Base-by-base conservation (phyloP, 1,140 invertebrate species). In the Pinna nobilis region DNA sequence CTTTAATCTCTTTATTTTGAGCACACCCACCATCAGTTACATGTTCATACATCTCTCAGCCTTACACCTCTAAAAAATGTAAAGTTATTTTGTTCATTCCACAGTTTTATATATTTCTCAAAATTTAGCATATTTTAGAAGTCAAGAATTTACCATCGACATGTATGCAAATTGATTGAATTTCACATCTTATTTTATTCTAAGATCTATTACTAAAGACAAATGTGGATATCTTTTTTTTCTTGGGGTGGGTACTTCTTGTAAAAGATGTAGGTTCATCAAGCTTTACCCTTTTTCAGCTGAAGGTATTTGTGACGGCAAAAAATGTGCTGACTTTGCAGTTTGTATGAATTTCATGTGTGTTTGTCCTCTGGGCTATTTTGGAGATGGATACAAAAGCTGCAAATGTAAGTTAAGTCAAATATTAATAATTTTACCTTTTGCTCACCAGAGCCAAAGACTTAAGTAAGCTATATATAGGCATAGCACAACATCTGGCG, bases 341-440 rank as follows among this genome's bases (percentile, higher is more conserved):
- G 44, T 63, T 18, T 70, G 68, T 23, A 39, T 35, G 33, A 70
- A 63, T 53, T 51, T 37, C 6, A 33, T 50, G 7, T 70, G 68
- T 63, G 50, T 51, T 7, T 70, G 68, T 50, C 61, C 35, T 20
- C 35, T 25, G 9, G 68, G 68, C 55, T 70, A 39, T 49, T 53
- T 63, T 60, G 68, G 68, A 23, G 37, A 70, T 53, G 68, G 68
- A n/a, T 44, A 44, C n/a, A 44, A 44, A 44, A 44, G 9, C 39
- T 44, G 39, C n/a, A n/a, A 44, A 44, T n/a, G 39, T 44, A 44
- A 44, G 39, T 44, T 11, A 44, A 44, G n/a, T 11, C 39, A 44
- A 44, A 44, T 11, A 44, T n/a, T 44, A n/a, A 44, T 11, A 44
- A 44, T 11, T 11, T 44, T 44, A n/a, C 9, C 9, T 44, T 44